Base-by-base conservation (phyloP, 2,888 invertebrate species). In the Drosophila lacicola region DNA sequence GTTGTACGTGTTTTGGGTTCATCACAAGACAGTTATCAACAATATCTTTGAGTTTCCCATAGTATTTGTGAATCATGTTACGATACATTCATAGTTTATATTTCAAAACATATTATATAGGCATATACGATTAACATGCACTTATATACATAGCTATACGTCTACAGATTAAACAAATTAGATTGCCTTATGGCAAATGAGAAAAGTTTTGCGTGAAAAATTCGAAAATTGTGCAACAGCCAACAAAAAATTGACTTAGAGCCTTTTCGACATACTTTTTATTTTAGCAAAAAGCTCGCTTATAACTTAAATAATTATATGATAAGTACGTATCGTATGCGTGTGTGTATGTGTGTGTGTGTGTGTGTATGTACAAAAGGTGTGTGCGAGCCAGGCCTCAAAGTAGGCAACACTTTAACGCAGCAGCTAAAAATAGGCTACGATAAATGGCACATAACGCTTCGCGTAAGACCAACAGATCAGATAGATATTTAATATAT, bases 221-320 rank as follows among this genome's bases (percentile, higher is more conserved):
- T 65, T 73, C 55, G 69, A 74, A 57, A 62, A 65, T 55, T 76
- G 74, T 74, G 74, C 65, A 76, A 42, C 36, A 61, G 65, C 57
- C 71, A 76, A 76, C 71, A 70, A 70, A 62, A 76, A 66, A 76
- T 70, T 75, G 74, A 70, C 74, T 65, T 62, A 42, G 62, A 76
- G 71, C 70, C 60, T 44, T 53, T 65, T 70, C 54, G 70, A 75
- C 56, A 47, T 47, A 34, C 47, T 19, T 41, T 44, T 47, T 49
- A 19, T 34, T 53, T 53, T 41, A 19, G 50, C 34, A 65, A 58
- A 63, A 21, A 42, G 17, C 53, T 56, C n/a, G 34, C 55, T 68
- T 56, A 57, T n/a, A 57, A 21, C 41, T 61, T 50, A 74, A 17
- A 39, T 33, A 51, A 33, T 39, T 54, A 39, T 41, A 63, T 54